A percentile compares a stretch with the other conserved stretches of the same genome.
Conservation (phyloP, 2,888 invertebrate genomes). For the Horisme vitalbata region DNA sequence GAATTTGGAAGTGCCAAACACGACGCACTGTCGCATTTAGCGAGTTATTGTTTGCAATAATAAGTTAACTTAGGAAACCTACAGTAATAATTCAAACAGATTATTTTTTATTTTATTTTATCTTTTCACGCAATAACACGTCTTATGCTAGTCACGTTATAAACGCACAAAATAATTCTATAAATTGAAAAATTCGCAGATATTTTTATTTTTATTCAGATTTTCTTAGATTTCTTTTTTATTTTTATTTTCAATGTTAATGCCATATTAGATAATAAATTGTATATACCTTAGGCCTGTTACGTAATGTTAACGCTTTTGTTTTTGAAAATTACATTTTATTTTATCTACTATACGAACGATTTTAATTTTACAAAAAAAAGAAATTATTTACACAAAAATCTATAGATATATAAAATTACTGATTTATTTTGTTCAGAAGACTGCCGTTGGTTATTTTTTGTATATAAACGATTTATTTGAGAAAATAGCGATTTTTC, state of each 20-base stretch:
- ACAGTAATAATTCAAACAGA: conserved; percentile 45
- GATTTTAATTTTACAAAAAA: conserved; percentile 32
- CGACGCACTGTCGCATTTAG: conserved; percentile 75
- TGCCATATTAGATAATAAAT: conserved; percentile 78
- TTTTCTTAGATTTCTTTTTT: conserved; percentile 37
- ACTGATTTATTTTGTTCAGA: conserved; percentile 69
- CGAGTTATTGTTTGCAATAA: conserved; percentile 63
- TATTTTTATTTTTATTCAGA: conserved; percentile 43
- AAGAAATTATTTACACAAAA: conserved; percentile 43
- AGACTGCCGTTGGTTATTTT: conserved; percentile 75
- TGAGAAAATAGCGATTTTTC: conserved; percentile 77
- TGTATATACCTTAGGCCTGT: conserved; percentile 71
- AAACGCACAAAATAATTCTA: conserved; percentile 74
- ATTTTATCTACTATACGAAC: conserved; percentile 43
- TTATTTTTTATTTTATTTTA: conserved; percentile 44
- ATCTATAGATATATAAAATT: conserved; percentile 65
- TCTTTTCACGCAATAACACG: conserved; percentile 78
- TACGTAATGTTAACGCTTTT: conserved; percentile 68
- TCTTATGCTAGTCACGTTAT: conserved; percentile 80
- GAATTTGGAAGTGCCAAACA: conserved; percentile 80
- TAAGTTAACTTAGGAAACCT: conserved; percentile 55
- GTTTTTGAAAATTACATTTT: conserved; percentile 70
- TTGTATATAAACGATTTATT: conserved; percentile 51
- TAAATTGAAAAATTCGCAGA: conserved; percentile 48
- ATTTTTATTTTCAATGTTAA: conserved; percentile 67